phyloP scores from a whole-genome alignment of 2,113 vertebrate genomes.

The Rutilus rutilus region DNA sequence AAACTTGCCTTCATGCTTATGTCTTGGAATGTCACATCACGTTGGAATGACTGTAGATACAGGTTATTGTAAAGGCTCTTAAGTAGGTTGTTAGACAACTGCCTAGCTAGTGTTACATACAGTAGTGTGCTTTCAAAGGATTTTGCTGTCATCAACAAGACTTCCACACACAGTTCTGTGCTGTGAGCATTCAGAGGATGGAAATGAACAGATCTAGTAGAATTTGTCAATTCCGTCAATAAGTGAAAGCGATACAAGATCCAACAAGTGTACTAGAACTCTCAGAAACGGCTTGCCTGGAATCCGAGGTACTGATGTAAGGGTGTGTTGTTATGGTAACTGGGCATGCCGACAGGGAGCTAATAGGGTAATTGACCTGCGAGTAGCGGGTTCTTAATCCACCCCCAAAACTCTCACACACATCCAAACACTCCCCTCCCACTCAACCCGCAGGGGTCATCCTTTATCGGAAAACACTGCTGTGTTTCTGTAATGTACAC shows the following conservation, averaged over 20 bases:
- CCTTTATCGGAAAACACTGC: constrained; percentile 23
- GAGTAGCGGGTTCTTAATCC: constrained; percentile 27
- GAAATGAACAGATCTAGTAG: neutral
- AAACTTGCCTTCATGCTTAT: neutral
- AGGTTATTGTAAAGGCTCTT: neutral
- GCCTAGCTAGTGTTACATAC: neutral
- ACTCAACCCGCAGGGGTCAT: constrained; percentile 33
- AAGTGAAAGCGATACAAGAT: neutral
- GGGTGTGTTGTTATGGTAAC: constrained; percentile 22
- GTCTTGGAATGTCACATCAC: neutral
- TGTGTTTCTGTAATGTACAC: neutral
- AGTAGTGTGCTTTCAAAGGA: neutral
- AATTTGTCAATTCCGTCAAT: neutral
- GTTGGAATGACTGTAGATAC: neutral
- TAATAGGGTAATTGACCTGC: constrained; percentile 41
- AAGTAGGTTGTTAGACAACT: neutral
- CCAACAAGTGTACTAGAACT: neutral
- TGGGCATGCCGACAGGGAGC: constrained; percentile 21
- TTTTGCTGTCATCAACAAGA: neutral
- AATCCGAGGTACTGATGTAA: neutral
- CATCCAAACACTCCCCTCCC: constrained; percentile 11
- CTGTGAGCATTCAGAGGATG: neutral
- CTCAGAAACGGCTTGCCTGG: neutral
- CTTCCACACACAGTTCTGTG: neutral
- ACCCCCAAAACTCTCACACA: constrained; percentile 28